Evolutionary conservation across 2,888 invertebrate genomes (phyloP).

Genomic region (Sminthurides aquaticus): DNA sequence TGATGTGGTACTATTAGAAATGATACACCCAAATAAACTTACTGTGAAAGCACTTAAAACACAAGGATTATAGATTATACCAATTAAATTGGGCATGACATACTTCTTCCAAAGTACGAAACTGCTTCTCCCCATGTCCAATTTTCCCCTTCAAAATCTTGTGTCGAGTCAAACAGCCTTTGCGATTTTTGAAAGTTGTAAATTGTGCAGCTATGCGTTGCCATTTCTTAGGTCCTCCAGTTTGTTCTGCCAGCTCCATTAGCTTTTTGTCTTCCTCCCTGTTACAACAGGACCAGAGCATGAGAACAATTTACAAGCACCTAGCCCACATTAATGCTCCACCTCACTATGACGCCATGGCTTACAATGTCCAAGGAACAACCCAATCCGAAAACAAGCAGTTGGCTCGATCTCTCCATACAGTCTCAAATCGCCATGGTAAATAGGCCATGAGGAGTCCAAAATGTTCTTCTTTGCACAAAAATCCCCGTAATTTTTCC

Average conservation of each 20-base stretch:
- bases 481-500: constrained; percentile 32
- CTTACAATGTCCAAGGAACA: constrained; percentile 42
- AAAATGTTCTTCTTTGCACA: constrained; percentile 36
- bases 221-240: constrained; percentile 33
- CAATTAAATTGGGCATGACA: constrained; percentile 2
- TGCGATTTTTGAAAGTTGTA: constrained; percentile 39
- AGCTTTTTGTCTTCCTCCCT: constrained; percentile 39
- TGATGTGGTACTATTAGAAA: constrained; percentile 37
- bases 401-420: constrained; percentile 40
- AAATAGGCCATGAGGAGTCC: constrained; percentile 35
- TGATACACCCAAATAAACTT: too few relatives aligned
- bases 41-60: too few relatives aligned
- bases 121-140: constrained; percentile 20
- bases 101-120: constrained; percentile 35
- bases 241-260: constrained; percentile 27
- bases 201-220: constrained; percentile 36
- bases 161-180: constrained; percentile 38
- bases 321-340: too few relatives aligned
- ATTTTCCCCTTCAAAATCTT: constrained; percentile 29
- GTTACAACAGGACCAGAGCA: background rate
- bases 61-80: constrained; percentile 6
- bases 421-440: constrained; percentile 41
- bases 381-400: constrained; percentile 39
- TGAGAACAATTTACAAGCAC: background rate
- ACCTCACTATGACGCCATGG: too few relatives aligned